Evolutionary conservation across 2,888 invertebrate species (phyloP).

Genomic region (Pammene aurita): DNA sequence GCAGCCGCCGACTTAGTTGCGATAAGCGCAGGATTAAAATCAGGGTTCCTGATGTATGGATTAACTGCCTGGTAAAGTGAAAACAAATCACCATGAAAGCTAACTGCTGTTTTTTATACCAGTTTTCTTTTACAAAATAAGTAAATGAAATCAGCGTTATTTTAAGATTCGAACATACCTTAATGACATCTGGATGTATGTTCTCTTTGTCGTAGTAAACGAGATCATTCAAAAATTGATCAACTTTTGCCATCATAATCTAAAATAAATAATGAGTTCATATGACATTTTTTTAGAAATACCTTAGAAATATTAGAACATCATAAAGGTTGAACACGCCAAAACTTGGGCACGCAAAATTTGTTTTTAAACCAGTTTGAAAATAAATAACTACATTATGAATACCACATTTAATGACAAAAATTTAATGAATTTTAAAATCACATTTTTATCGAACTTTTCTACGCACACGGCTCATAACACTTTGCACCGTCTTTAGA

Average conservation of each 20-base stretch:
- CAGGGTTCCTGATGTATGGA: constrained; percentile 86
- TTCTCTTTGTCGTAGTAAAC: constrained; percentile 96
- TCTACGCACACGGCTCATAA: too few species aligned
- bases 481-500: too few species aligned
- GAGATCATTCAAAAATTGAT: constrained; percentile 91
- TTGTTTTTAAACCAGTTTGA: too few species aligned
- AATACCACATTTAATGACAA: too few species aligned
- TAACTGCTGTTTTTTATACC: too few species aligned
- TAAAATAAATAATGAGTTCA: constrained; percentile 53
- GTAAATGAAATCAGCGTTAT: not conserved
- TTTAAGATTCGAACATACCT: constrained; percentile 77
- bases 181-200: constrained; percentile 93
- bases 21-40: constrained; percentile 93
- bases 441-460: too few species aligned
- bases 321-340: too few species aligned
- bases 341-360: too few species aligned
- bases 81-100: not conserved
- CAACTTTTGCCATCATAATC: constrained; percentile 94
- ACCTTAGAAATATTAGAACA: too few species aligned
- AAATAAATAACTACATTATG: too few species aligned
- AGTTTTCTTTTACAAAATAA: not conserved
- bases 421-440: too few species aligned
- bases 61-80: constrained; percentile 69
- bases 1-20: constrained; percentile 94
- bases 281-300: too few species aligned